phyloP scores from a whole-genome alignment of 2,113 vertebrate genomes.

The Nycticryphes semicollaris region DNA sequence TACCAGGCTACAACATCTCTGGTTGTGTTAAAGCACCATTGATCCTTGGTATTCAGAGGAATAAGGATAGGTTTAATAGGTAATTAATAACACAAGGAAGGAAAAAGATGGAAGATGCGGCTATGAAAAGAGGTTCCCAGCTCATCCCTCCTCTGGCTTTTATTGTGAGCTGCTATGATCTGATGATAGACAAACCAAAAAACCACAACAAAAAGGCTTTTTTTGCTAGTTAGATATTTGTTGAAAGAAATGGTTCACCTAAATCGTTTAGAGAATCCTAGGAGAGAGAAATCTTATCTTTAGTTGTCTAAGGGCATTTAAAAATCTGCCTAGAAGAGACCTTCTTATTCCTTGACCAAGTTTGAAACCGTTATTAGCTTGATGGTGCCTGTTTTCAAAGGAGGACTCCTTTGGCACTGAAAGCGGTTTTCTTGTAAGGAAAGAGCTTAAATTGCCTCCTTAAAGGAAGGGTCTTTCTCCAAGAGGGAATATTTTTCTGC shows the following conservation, averaged over 20 bases:
- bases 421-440: neutral
- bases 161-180: neutral
- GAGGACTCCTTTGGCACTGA: neutral
- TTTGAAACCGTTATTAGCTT: neutral
- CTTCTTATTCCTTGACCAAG: neutral
- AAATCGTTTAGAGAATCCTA: neutral
- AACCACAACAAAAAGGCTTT: neutral
- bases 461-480: neutral
- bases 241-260: neutral
- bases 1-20: neutral
- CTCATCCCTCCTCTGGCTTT: neutral
- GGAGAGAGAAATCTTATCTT: neutral
- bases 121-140: neutral
- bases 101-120: neutral
- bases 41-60: neutral
- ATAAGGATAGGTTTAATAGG: neutral
- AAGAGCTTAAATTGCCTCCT: neutral
- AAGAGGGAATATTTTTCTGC: neutral
- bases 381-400: neutral
- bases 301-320: neutral
- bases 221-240: neutral
- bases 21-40: neutral
- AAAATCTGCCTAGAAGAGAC: neutral
- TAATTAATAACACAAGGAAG: neutral
- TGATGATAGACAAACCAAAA: neutral